Percentiles rank a stretch among this genome's conserved stretches.
Evolutionary conservation across 1,140 invertebrate genomes (phyloP).

Genomic region (Andricus grossulariae): DNA sequence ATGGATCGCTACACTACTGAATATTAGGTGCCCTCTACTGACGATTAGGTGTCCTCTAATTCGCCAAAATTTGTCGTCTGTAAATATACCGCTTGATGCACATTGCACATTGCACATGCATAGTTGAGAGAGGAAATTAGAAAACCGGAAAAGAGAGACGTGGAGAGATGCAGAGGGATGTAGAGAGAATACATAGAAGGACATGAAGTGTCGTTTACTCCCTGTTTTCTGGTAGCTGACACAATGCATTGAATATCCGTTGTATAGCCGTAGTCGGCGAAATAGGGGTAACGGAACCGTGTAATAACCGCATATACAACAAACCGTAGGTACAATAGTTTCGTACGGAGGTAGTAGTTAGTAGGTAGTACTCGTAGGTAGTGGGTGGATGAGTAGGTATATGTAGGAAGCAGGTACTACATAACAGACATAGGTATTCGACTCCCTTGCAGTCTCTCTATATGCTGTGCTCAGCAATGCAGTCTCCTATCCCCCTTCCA

Average conservation of each 20-base stretch:
- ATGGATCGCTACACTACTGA: neutral
- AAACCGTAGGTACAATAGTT: constrained; percentile 37
- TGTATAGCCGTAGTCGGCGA: constrained; percentile 38
- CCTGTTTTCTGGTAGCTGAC: constrained; percentile 52
- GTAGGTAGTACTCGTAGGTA: neutral
- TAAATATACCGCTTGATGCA: neutral
- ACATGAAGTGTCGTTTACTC: constrained; percentile 40
- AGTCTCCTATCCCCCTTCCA: constrained; percentile 38
- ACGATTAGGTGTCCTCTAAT: neutral
- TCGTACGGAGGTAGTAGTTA: constrained; percentile 15
- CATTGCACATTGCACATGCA: neutral
- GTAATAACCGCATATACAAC: constrained; percentile 59
- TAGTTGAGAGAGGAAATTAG: neutral
- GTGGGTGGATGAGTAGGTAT: neutral
- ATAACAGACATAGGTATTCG: constrained; percentile 25
- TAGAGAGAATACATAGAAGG: constrained; percentile 24
- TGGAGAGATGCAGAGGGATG: constrained; percentile 6
- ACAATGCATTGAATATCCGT: constrained; percentile 51
- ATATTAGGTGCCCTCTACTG: neutral
- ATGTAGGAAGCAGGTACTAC: constrained; percentile 32
- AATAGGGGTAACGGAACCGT: constrained; percentile 48
- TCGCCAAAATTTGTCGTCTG: neutral
- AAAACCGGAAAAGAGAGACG: constrained; percentile 18
- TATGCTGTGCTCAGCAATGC: constrained; percentile 50
- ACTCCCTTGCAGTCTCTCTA: constrained; percentile 33